These are phyloP conservation scores for Chaetops frenatus DNA, from an alignment of 2,113 vertebrate genomes.

Conservation along the genomic window DNA sequence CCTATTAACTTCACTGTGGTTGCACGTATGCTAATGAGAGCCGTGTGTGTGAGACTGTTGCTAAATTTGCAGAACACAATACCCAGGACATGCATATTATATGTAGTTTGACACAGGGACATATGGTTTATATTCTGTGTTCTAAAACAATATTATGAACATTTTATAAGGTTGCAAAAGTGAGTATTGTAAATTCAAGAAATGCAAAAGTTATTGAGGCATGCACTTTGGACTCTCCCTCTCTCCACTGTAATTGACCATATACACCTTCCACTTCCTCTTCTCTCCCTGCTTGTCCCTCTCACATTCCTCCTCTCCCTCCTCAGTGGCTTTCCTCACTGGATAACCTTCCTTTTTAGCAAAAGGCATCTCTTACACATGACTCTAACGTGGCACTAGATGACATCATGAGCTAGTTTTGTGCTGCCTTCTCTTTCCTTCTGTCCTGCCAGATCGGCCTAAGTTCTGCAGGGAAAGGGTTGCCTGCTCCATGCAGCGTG, in stretches of 20 bases:
- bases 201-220: conserved; percentile 54
- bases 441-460: not conserved
- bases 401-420: not conserved
- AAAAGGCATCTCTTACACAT: not conserved
- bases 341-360: not conserved
- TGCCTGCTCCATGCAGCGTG: not conserved
- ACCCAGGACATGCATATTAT: conserved; percentile 53
- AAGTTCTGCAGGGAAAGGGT: not conserved
- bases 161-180: conserved; percentile 60
- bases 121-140: conserved; percentile 57
- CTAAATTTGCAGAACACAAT: conserved; percentile 65
- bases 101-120: conserved; percentile 48
- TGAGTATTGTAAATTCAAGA: conserved; percentile 60
- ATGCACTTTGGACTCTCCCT: conserved; percentile 27
- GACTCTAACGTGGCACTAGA: not conserved
- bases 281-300: not conserved
- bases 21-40: conserved; percentile 57
- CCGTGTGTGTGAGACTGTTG: conserved; percentile 45
- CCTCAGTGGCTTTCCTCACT: not conserved
- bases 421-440: not conserved
- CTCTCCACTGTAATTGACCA: conserved; percentile 9
- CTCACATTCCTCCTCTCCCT: not conserved
- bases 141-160: conserved; percentile 56
- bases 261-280: conserved; percentile 33
- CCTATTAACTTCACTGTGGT: conserved; percentile 57